Evolutionary conservation across 2,888 invertebrate genomes (phyloP).

Genomic region (Ferrisia virgata): DNA sequence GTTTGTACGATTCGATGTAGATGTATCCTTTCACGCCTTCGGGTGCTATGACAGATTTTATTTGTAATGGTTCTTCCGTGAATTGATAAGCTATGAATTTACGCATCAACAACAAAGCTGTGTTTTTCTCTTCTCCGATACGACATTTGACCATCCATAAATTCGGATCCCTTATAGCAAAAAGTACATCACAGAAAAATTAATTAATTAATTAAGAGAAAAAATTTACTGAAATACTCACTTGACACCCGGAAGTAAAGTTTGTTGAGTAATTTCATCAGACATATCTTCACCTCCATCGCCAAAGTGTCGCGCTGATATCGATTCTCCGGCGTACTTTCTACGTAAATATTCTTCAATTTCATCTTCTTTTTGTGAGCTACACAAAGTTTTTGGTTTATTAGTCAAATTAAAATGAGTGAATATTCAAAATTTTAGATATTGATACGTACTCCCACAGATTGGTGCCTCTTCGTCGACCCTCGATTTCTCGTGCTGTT

Average conservation of each 20-base stretch:
- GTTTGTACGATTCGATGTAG: constrained; percentile 97
- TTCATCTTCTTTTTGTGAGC: constrained; percentile 89
- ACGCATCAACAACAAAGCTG: constrained; percentile 88
- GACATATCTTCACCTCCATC: constrained; percentile 97
- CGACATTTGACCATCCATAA: constrained; percentile 99
- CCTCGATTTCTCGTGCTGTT: constrained; percentile 92
- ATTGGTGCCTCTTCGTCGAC: constrained; percentile 76
- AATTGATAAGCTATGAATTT: constrained; percentile 88
- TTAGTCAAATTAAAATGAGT: constrained; percentile 29
- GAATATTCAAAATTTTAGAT: too few species aligned
- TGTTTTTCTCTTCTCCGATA: constrained; percentile 94
- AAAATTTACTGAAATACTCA: constrained; percentile 54
- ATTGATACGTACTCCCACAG: constrained; percentile 73
- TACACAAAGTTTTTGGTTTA: constrained; percentile 50
- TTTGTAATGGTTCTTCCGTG: constrained; percentile 81
- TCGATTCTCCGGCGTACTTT: constrained; percentile 90
- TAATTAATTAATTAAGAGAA: neutral
- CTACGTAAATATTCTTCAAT: constrained; percentile 93
- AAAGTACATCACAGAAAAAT: neutral
- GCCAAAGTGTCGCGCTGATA: constrained; percentile 82
- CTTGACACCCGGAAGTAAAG: constrained; percentile 94
- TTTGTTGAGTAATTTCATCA: constrained; percentile 97
- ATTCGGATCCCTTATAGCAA: constrained; percentile 79
- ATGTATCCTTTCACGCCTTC: constrained; percentile 97
- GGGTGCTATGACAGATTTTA: constrained; percentile 94